phyloP scores from a whole-genome alignment of 1,140 invertebrate species.

The Triops cancriformis region DNA sequence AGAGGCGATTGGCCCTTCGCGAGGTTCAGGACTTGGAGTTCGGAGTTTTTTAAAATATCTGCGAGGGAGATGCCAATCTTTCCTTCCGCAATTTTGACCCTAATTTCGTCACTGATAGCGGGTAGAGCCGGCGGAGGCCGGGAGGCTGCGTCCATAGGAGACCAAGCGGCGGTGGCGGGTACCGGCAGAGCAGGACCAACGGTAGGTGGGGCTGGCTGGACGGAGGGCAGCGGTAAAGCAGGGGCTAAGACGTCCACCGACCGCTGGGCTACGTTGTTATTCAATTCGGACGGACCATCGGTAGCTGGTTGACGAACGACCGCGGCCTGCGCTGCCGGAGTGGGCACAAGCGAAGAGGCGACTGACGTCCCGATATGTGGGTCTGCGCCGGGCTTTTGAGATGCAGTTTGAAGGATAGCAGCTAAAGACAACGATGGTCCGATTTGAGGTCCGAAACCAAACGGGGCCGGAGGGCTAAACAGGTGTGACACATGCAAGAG shows the following conservation, averaged over 20 bases:
- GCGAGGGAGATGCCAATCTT: neutral
- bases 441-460: too few relatives aligned
- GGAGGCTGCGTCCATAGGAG: neutral
- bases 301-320: neutral
- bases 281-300: neutral
- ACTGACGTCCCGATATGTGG: neutral
- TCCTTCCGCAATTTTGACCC: neutral
- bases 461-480: neutral
- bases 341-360: neutral
- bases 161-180: neutral
- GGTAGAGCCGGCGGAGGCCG: neutral
- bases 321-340: neutral
- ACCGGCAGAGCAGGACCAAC: neutral
- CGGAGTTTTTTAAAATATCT: neutral
- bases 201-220: neutral
- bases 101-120: neutral
- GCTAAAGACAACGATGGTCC: too few relatives aligned
- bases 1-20: neutral
- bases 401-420: too few relatives aligned
- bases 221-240: neutral
- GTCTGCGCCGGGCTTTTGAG: too few relatives aligned
- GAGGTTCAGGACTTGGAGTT: neutral
- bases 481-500: neutral
- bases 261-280: neutral
- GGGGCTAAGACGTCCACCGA: neutral